Conservation (phyloP, 2,797 vertebrate species). For the Glyptemys insculpta region DNA sequence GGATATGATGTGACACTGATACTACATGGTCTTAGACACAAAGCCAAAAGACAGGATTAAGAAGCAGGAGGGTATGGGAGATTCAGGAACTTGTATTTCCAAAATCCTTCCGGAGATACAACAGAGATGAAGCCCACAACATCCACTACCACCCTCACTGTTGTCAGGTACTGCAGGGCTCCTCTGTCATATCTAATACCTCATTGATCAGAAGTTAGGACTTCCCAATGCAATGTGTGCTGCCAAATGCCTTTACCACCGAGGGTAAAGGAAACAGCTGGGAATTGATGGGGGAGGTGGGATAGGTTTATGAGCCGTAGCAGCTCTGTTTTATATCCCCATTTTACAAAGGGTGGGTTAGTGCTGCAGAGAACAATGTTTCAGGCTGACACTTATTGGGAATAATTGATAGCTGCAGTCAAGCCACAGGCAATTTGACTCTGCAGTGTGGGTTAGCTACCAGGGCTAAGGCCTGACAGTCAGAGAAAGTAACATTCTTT, state of each 20-base stretch:
- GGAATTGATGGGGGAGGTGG: neutral
- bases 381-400: conserved; percentile 12
- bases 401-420: neutral
- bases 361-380: neutral
- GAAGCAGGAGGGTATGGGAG: neutral
- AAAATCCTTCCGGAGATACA: neutral
- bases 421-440: neutral
- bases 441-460: conserved; percentile 6
- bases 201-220: neutral
- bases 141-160: neutral
- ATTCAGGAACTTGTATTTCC: neutral
- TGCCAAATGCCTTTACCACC: conserved; percentile 19
- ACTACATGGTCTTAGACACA: neutral
- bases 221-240: neutral
- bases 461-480: neutral
- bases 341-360: neutral
- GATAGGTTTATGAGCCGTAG: neutral
- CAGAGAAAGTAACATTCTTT: neutral
- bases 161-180: neutral
- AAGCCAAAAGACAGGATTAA: neutral
- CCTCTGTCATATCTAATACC: neutral
- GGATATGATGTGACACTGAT: neutral
- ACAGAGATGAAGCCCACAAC: neutral
- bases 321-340: neutral
- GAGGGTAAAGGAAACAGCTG: neutral